Conservation (phyloP, 2,888 invertebrate species). For the Aphrophora alni region DNA sequence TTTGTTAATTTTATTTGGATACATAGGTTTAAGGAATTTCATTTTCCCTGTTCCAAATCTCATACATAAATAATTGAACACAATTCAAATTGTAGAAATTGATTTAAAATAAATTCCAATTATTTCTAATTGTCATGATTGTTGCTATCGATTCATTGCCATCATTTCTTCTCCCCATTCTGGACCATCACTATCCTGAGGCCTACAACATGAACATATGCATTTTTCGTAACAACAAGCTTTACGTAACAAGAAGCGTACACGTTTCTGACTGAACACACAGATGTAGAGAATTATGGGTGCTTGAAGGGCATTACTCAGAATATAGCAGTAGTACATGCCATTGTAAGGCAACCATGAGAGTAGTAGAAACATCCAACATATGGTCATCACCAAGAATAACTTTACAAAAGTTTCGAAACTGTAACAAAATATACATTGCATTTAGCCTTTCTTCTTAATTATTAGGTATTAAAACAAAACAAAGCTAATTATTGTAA, state of each 20-base stretch:
- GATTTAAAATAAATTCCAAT: too few species aligned
- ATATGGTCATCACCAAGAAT: conserved; percentile 74
- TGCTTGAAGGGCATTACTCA: conserved; percentile 78
- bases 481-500: too few species aligned
- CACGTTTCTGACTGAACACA: conserved; percentile 77
- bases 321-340: conserved; percentile 74
- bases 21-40: too few species aligned
- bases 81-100: too few species aligned
- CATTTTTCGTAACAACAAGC: conserved; percentile 75
- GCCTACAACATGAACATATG: conserved; percentile 61
- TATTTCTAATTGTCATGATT: too few species aligned
- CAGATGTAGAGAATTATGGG: conserved; percentile 79
- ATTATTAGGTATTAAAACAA: too few species aligned
- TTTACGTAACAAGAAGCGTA: conserved; percentile 78
- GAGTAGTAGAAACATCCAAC: conserved; percentile 78
- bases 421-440: conserved; percentile 65
- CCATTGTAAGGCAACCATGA: conserved; percentile 78
- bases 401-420: conserved; percentile 80
- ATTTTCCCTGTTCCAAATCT: too few species aligned
- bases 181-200: conserved; percentile 60
- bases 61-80: too few species aligned
- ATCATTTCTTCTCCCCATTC: conserved; percentile 92
- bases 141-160: conserved; percentile 68
- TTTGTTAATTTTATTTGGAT: too few species aligned
- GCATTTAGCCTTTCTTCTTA: too few species aligned